Percentiles rank a stretch among this genome's conserved stretches.
Evolutionary conservation across 2,113 vertebrate species (phyloP).

Genomic region (Clinocottus analis): DNA sequence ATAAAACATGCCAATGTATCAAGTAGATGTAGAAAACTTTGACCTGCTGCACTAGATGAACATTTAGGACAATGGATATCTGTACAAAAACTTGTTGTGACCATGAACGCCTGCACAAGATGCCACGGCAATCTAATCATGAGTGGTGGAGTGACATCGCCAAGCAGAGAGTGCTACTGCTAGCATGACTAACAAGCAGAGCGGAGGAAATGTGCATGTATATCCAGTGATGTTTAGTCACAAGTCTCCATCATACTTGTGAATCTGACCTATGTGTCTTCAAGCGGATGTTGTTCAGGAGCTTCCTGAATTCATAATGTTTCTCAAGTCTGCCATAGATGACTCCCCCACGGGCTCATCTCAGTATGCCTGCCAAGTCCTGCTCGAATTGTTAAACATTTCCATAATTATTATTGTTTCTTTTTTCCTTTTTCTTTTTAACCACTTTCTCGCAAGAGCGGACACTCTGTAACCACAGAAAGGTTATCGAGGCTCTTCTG

Average conservation of each 20-base stretch:
- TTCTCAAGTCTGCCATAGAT: not conserved
- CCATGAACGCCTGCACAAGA: not conserved
- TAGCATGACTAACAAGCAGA: not conserved
- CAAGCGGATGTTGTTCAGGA: slow-evolving; percentile 4
- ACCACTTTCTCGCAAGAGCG: not conserved
- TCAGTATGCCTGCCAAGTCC: not conserved
- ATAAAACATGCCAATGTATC: not conserved
- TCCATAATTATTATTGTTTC: slow-evolving; percentile 3
- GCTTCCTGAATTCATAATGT: slow-evolving; percentile 4
- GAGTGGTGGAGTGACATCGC: not conserved
- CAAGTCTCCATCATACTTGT: not conserved
- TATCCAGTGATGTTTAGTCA: not conserved
- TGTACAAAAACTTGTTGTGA: not conserved
- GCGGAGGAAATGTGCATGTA: too few species aligned
- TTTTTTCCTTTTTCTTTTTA: not conserved
- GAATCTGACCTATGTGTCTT: slow-evolving; percentile 8
- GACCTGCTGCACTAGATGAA: not conserved
- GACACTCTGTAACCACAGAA: slow-evolving; percentile 9
- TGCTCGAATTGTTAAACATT: slow-evolving; percentile 3
- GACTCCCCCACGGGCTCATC: not conserved
- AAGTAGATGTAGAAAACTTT: not conserved
- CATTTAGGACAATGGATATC: not conserved
- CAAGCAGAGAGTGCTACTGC: not conserved
- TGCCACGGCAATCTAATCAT: not conserved
- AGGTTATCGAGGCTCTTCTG: slow-evolving; percentile 13